Evolutionary conservation across 1,140 invertebrate genomes (phyloP), one percentile per base, ranked within the genome.

Genomic region (Aphelenchoides besseyi): DNA sequence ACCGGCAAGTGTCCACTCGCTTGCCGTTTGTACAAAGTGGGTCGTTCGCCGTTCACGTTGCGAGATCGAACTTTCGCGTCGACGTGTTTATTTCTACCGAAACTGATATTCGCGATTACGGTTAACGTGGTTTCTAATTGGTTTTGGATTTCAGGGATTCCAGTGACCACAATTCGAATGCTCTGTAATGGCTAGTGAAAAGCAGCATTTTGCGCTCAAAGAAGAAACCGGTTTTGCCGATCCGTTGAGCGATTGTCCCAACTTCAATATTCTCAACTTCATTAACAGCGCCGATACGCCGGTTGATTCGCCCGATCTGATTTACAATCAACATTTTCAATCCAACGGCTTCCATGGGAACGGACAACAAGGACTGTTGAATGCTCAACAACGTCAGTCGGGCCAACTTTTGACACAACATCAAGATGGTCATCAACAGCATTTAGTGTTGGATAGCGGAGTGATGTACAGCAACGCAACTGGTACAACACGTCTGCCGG

Each of bases 211-310:
- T 53, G 16, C 36, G 63, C 30, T 33, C 16, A 66, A 66, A 33
- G 82, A 82, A 32, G 80, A 82, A 37, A 74, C 77, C 36, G 79
- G 82, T 8, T 75, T 76, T 70, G 55, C 75, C 37, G 80, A 82
- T 68, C 82, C 80, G 3, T 66, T 82, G 36, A 70, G 41, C 28
- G 77, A 77, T n/a, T 66, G 68, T 48, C 26, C 29, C 63, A 69
- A 78, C 71, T 74, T 75, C 63, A 72, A 66, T 30, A 78, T 82
- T 57, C 41, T 81, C 18, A 70, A 81, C 36, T 84, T 79, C 37
- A 69, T 80, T 41, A 70, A 69, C 73, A 70, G 75, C 29, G 69
- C 29, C 54, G 76, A 77, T 36, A 70, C 68, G 30, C 75, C 74
- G 29, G 48, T 69, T n/a, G 75, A 77, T 18, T 72, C 70, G 59